Evolutionary conservation across 2,797 vertebrate genomes (phyloP), one percentile per base, ranked within the genome.

Genomic region (Cyprinella venusta): DNA sequence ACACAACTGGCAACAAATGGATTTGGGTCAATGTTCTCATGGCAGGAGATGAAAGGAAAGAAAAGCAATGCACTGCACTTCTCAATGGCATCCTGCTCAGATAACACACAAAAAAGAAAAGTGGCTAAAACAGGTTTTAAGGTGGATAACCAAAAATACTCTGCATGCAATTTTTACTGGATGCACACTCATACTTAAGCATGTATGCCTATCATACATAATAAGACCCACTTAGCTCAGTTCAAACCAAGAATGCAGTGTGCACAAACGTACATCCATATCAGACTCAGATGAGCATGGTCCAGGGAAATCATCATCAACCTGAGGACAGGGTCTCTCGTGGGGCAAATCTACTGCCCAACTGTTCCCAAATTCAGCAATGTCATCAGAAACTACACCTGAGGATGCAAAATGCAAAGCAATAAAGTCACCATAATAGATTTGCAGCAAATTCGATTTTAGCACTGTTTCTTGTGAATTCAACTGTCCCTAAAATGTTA

Each of bases 1-100:
- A 99, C 95, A 89, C 98, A 99, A 92, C 98, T 96, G 90, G 97
- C 97, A 89, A 99, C 97, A 89, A 97, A 99, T 42, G 97, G 97
- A 90, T 99, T 98, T 0, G 98, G 98, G 89, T 99, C 97, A 82
- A 99, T 98, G 89, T 97, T 97, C 91, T 98, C 96, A 88, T 99
- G 98, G 90, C 98, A 99, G 90, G 97, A 98, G 91, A 99, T 90
- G 89, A 99, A 99, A 67, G 98, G 98, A 88, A 99, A 99, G 89
- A 98, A 97, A 86, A 99, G 92, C 79, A 99, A 92, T 77, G 97
- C 96, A 84, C 97, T 98, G 95, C 98, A 99, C 94, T 98, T 99
- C 93, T 97, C 96, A 89, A 98, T 97, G 90, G 97, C 96, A n/a
- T 95, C 96, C 98, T 99, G 89, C 16, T 1, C 18, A 79, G 81